These are phyloP conservation scores for Apogon talboti DNA, from an alignment of 2,797 vertebrate genomes.

Conservation along the genomic window DNA sequence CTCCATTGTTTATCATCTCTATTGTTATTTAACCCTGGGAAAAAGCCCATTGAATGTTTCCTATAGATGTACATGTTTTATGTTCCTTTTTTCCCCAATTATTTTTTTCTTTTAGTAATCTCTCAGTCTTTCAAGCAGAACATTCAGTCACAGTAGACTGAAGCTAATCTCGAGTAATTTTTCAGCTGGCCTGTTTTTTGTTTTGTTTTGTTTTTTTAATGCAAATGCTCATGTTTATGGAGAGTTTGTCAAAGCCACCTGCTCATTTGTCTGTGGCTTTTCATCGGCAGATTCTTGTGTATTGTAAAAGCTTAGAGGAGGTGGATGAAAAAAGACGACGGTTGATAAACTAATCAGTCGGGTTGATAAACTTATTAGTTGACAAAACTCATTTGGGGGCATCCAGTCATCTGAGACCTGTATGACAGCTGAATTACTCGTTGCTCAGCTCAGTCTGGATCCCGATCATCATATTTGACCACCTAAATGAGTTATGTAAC, in stretches of 20 bases:
- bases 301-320: not conserved
- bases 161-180: too few species aligned
- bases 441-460: not conserved
- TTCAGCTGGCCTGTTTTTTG: not conserved
- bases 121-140: too few species aligned
- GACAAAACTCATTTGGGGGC: too few species aligned
- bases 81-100: too few species aligned
- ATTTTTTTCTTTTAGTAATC: too few species aligned
- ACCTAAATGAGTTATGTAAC: conserved; percentile 56
- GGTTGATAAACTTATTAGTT: not conserved
- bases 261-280: conserved; percentile 48
- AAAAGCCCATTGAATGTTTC: too few species aligned
- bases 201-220: conserved; percentile 7
- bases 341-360: not conserved
- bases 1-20: too few species aligned
- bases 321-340: not conserved
- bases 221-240: conserved; percentile 17
- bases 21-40: too few species aligned
- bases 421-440: not conserved
- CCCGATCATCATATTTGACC: conserved; percentile 18
- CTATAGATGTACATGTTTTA: too few species aligned
- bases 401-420: not conserved
- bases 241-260: conserved; percentile 36
- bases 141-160: too few species aligned
- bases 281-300: not conserved